A percentile compares a stretch with the other conserved stretches of the same genome.
These are phyloP conservation scores for Resseliella maxima DNA, from an alignment of 2,888 invertebrate species.

Conservation along the genomic window DNA sequence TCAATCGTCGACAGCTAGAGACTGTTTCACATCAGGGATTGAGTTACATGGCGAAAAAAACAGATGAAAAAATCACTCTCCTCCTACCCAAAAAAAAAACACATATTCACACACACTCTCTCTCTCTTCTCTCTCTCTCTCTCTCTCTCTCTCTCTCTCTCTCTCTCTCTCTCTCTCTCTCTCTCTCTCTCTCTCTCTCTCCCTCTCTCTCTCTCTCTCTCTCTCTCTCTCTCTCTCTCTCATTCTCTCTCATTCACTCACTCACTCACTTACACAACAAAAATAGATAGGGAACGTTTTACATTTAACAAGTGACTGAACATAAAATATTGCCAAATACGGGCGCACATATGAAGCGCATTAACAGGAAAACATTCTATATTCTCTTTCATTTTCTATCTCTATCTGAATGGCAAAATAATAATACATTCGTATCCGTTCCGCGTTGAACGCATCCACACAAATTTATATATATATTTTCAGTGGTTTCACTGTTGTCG, in stretches of 20 bases:
- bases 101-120: not conserved
- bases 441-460: no score
- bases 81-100: not conserved
- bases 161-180: no score
- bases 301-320: constrained; percentile 40
- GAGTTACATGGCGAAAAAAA: not conserved
- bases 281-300: not conserved
- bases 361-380: not conserved
- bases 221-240: no score
- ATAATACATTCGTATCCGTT: not conserved
- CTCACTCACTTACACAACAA: no score
- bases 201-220: no score
- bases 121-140: no score
- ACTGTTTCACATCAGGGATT: not conserved
- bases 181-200: no score
- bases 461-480: no score
- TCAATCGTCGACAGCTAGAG: constrained; percentile 4
- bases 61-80: not conserved
- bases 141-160: no score
- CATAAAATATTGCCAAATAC: constrained; percentile 29
- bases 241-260: no score
- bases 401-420: constrained; percentile 40
- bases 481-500: constrained; percentile 5
- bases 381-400: not conserved
- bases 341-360: constrained; percentile 11